Conservation (phyloP, 2,888 invertebrate species). For the Sphaeridia pumilis region DNA sequence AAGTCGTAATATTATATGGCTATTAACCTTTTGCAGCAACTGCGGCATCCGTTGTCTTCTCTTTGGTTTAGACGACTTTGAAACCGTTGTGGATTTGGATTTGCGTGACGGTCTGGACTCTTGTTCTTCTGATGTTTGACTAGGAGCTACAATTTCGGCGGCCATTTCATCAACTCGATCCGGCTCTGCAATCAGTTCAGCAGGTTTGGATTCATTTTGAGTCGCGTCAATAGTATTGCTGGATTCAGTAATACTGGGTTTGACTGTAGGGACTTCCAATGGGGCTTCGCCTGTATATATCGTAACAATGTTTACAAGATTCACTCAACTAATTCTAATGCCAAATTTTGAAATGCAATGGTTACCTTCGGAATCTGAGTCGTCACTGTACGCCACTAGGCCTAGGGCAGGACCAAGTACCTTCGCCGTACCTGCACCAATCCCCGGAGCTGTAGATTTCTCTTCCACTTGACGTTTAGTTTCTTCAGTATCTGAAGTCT, state of each 20-base stretch:
- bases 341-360: too few species aligned
- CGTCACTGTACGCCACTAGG: slow-evolving; percentile 10
- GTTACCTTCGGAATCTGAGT: slow-evolving; percentile 11
- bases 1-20: too few species aligned
- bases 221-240: too few species aligned
- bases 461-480: neutral
- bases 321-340: too few species aligned
- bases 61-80: too few species aligned
- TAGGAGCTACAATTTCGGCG: too few species aligned
- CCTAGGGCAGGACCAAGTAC: neutral
- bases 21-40: slow-evolving; percentile 12
- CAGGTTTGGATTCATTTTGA: neutral
- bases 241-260: too few species aligned
- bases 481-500: neutral
- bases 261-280: slow-evolving; percentile 5
- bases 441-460: neutral
- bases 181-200: neutral
- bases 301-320: too few species aligned
- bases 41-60: slow-evolving; percentile 6
- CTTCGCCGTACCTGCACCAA: neutral
- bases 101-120: too few species aligned
- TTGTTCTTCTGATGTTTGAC: too few species aligned
- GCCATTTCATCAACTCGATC: neutral
- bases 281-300: slow-evolving; percentile 6
- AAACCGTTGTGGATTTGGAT: too few species aligned